phyloP scores from a whole-genome alignment of 37 sponge, comb jelly and placozoan species.

The Halisarca cf. caerulea region DNA sequence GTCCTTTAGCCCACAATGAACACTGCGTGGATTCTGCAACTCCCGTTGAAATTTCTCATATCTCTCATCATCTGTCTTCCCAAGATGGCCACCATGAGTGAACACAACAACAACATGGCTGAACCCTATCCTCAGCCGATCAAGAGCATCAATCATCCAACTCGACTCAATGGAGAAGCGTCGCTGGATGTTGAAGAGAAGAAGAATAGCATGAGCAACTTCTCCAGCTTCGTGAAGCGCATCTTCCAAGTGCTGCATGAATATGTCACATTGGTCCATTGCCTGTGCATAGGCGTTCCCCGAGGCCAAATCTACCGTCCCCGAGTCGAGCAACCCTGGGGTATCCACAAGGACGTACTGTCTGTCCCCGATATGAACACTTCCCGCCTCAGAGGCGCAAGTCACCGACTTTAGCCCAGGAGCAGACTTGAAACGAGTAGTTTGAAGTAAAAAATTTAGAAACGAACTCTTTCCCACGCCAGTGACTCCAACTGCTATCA shows the following conservation, averaged over 20 bases:
- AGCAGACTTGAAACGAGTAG: background rate
- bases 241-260: background rate
- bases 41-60: background rate
- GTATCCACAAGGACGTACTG: background rate
- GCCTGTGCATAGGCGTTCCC: background rate
- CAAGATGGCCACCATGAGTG: background rate
- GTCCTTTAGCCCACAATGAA: background rate
- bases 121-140: background rate
- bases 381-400: background rate
- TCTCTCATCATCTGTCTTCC: constrained; percentile 7
- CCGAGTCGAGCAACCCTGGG: background rate
- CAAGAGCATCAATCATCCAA: background rate
- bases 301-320: background rate
- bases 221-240: constrained; percentile 7
- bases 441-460: background rate
- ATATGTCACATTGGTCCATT: background rate
- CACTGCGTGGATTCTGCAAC: background rate
- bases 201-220: background rate
- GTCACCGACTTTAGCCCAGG: background rate
- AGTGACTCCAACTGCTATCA: background rate
- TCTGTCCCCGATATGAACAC: background rate
- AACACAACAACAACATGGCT: background rate
- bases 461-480: constrained; percentile 8
- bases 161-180: background rate
- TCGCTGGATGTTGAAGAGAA: background rate